Base-by-base conservation (phyloP, 2,888 invertebrate species). In the Acrobeloides nanus region DNA sequence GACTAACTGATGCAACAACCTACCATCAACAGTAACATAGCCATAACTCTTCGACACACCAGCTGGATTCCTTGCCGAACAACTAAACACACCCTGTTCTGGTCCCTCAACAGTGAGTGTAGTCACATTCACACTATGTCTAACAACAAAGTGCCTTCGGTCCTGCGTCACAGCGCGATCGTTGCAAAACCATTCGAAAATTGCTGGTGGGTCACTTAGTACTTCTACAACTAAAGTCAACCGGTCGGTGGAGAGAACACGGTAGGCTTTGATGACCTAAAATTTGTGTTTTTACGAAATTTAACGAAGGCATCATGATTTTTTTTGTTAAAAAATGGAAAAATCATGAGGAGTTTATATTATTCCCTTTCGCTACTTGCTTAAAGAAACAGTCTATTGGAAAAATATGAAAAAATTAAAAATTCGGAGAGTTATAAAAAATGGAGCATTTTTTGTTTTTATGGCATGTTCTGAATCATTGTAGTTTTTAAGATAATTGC, bases 21-120 rank as follows among this genome's bases (percentile, higher is more conserved):
- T 69, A 78, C 78, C 75, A 45, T 60, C 59, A 5, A 72, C 60
- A 21, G 61, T 62, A 40, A 72, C 64, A 40, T 68, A 71, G 17
- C 72, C 73, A 48, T 68, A 69, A 50, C 64, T 71, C 26, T 68
- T 68, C 24, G 84, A 84, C 70, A 86, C 83, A 15, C 90, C 90
- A 39, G 83, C 84, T 40, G 84, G 85, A 75, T 90, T 90, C 76
- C 87, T 86, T 2, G 89, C 89, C 66, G 86, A 81, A 66, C 89
- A 89, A 18, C 86, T 87, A 65, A 87, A 84, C 24, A 83, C 81
- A 21, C 87, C 89, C 46, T 68, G 59, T 17, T 51, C 47, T 5
- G 72, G 71, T 26, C 59, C 53, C 29, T 63, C 50, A 17, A 71
- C 66, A 18, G 62, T 64, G 38, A 70, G 55, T 8, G 66, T 62